Evolutionary conservation across 1,140 invertebrate species (phyloP).

Genomic region (Papilio xuthus): DNA sequence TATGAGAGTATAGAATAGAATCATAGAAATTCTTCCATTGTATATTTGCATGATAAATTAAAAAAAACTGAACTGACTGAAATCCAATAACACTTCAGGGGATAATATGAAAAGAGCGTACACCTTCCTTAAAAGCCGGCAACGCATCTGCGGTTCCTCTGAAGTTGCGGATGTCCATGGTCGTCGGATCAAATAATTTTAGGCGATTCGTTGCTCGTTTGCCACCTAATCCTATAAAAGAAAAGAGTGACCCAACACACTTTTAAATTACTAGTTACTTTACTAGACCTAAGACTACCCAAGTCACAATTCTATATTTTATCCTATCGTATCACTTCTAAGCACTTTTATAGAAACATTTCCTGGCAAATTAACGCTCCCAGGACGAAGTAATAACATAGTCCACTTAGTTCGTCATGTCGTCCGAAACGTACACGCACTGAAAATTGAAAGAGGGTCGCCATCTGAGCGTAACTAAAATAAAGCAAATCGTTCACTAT

Average conservation of each 20-base stretch:
- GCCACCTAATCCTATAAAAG: too few relatives aligned
- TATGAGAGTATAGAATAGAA: background rate
- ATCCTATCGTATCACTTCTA: background rate
- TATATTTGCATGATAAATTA: background rate
- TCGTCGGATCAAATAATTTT: too few relatives aligned
- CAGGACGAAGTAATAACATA: constrained; percentile 21
- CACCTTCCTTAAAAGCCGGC: too few relatives aligned
- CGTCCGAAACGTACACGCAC: constrained; percentile 33
- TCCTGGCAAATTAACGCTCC: constrained; percentile 14
- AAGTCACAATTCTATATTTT: background rate
- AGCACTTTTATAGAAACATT: background rate
- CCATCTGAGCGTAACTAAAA: constrained; percentile 29
- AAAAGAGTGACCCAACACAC: background rate
- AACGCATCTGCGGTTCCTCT: too few relatives aligned
- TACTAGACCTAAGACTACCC: too few relatives aligned
- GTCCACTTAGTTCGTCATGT: constrained; percentile 30
- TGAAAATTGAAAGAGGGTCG: constrained; percentile 35
- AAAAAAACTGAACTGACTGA: background rate
- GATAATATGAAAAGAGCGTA: background rate
- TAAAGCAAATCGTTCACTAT: constrained; percentile 20
- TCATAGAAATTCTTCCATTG: background rate
- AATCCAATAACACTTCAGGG: background rate
- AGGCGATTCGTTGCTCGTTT: too few relatives aligned
- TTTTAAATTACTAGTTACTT: too few relatives aligned
- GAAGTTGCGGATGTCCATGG: too few relatives aligned